These are phyloP conservation scores for Theretra japonica DNA, from an alignment of 2,888 invertebrate genomes.

Conservation along the genomic window DNA sequence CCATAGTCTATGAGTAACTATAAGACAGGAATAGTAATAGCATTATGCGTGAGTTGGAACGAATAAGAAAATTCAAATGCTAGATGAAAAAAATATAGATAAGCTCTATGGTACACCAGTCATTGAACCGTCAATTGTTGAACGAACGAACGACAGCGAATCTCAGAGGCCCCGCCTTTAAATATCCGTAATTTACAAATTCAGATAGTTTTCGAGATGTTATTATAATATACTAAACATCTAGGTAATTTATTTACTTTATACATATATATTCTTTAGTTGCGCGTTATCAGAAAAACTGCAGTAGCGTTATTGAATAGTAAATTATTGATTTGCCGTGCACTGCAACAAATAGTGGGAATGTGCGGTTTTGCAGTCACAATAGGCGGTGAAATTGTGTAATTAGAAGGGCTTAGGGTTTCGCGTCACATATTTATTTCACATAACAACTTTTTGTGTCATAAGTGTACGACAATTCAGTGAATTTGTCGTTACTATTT, in stretches of 20 bases:
- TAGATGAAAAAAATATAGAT: slow-evolving; percentile 36
- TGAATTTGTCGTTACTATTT: slow-evolving; percentile 84
- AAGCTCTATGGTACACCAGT: slow-evolving; percentile 62
- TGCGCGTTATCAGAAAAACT: slow-evolving; percentile 17
- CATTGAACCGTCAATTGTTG: slow-evolving; percentile 75
- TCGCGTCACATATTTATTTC: slow-evolving; percentile 45
- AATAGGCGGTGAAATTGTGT: slow-evolving; percentile 54
- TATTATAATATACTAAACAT: slow-evolving; percentile 68
- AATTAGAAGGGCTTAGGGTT: slow-evolving; percentile 48
- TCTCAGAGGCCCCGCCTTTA: slow-evolving; percentile 80
- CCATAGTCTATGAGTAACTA: not conserved
- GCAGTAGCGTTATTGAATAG: slow-evolving; percentile 49
- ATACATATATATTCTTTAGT: slow-evolving; percentile 27
- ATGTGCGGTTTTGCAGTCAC: slow-evolving; percentile 65
- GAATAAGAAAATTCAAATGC: slow-evolving; percentile 39
- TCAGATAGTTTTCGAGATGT: slow-evolving; percentile 76
- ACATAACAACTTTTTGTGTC: slow-evolving; percentile 59
- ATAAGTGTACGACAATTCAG: slow-evolving; percentile 58
- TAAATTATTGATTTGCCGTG: slow-evolving; percentile 75
- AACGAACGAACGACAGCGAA: slow-evolving; percentile 77
- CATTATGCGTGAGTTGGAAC: slow-evolving; percentile 29
- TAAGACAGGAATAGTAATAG: not conserved
- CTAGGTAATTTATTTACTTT: slow-evolving; percentile 65
- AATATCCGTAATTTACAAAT: slow-evolving; percentile 70
- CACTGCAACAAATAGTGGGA: slow-evolving; percentile 63